Percentiles rank a stretch among this genome's conserved stretches.
Conservation (phyloP, 2,888 invertebrate species). For the Meliscaeva auricollis region DNA sequence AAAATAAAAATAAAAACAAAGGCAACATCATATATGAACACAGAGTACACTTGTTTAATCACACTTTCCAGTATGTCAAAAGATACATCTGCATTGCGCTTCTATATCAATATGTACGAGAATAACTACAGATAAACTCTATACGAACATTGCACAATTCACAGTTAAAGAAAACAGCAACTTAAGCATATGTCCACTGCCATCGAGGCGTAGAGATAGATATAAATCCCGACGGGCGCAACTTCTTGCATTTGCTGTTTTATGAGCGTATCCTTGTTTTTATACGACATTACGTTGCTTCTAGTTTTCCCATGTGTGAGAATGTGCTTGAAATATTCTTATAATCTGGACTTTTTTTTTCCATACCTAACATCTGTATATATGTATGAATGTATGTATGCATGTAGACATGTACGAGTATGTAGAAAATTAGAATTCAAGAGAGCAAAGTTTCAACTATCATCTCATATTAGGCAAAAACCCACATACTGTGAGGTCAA, state of each 20-base stretch:
- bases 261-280: constrained; percentile 68
- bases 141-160: constrained; percentile 31
- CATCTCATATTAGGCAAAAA: constrained; percentile 36
- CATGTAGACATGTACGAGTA: not conserved
- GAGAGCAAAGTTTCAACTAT: constrained; percentile 43
- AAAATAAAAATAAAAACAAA: constrained; percentile 39
- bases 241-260: constrained; percentile 65
- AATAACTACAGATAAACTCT: constrained; percentile 1
- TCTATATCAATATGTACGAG: constrained; percentile 2
- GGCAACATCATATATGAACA: constrained; percentile 18
- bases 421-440: constrained; percentile 52
- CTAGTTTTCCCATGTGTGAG: constrained; percentile 11
- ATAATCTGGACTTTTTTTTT: constrained; percentile 15
- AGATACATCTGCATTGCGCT: constrained; percentile 67
- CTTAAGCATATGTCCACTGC: constrained; percentile 62
- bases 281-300: constrained; percentile 53
- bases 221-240: constrained; percentile 62
- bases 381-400: not conserved
- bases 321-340: constrained; percentile 29
- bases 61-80: constrained; percentile 61
- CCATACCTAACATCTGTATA: not conserved
- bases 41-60: constrained; percentile 42
- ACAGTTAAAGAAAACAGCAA: constrained; percentile 56
- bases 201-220: constrained; percentile 58
- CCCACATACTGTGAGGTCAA: constrained; percentile 31